These are phyloP conservation scores for Baryphthengus martii DNA, from an alignment of 2,113 vertebrate species.

Conservation along the genomic window DNA sequence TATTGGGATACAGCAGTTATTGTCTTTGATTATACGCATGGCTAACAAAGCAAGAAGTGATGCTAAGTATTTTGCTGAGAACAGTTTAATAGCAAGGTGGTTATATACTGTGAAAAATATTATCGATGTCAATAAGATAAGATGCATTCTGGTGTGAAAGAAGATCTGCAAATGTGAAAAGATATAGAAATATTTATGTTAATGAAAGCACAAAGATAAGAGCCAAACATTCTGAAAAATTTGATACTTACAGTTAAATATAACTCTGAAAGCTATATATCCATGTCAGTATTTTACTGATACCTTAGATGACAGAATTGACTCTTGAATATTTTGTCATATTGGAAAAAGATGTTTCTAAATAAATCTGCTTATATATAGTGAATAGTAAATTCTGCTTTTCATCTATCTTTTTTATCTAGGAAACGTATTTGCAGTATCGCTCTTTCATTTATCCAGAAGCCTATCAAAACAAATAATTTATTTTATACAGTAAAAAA, in stretches of 20 bases:
- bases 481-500: neutral
- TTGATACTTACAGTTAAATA: neutral
- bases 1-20: neutral
- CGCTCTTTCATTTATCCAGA: neutral
- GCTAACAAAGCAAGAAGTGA: neutral
- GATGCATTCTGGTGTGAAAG: neutral
- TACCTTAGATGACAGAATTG: neutral
- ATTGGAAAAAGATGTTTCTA: neutral
- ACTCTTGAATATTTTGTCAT: neutral
- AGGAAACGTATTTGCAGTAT: neutral
- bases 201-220: neutral
- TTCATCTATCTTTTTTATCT: neutral
- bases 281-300: neutral
- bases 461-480: neutral
- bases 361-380: neutral
- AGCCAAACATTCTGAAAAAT: neutral
- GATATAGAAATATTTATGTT: neutral
- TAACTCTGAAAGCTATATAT: neutral
- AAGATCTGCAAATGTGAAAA: neutral
- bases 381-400: neutral
- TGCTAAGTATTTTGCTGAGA: neutral
- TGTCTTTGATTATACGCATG: neutral
- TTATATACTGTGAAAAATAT: neutral
- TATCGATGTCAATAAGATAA: neutral
- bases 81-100: neutral